phyloP scores from a whole-genome alignment of 2,797 vertebrate genomes.

The Agapornis canus region DNA sequence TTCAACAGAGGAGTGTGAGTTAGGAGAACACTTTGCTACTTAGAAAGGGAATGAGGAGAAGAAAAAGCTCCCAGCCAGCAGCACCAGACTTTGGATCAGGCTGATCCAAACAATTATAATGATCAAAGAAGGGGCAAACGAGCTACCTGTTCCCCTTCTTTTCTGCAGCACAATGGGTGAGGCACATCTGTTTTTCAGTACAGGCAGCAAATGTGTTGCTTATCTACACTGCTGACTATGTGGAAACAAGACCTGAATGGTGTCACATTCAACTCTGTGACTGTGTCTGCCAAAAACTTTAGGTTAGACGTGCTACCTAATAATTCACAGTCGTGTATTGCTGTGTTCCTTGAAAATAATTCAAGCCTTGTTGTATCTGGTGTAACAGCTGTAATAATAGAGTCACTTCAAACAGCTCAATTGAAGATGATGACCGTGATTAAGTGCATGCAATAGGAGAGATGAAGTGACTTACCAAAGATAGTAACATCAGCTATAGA shows the following conservation, averaged over 20 bases:
- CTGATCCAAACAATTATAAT: neutral
- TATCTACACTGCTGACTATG: neutral
- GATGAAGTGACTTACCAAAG: neutral
- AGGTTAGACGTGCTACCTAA: neutral
- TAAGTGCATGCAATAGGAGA: slow-evolving; percentile 10
- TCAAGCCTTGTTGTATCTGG: slow-evolving; percentile 1
- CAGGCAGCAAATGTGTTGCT: neutral
- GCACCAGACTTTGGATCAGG: neutral
- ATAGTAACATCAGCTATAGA: neutral
- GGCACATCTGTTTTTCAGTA: neutral
- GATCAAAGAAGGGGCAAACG: neutral
- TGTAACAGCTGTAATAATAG: slow-evolving; percentile 51
- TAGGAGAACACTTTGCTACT: neutral
- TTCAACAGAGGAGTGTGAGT: neutral
- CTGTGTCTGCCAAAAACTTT: neutral
- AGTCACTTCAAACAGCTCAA: slow-evolving; percentile 25
- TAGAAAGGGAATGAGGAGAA: neutral
- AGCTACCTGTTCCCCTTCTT: too few relatives aligned
- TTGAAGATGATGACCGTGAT: slow-evolving; percentile 46
- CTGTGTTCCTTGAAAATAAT: slow-evolving; percentile 27
- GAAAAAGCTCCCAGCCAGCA: neutral
- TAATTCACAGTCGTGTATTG: slow-evolving; percentile 19
- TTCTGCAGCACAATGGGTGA: too few relatives aligned
- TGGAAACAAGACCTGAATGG: neutral
- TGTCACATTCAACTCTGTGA: neutral